These are phyloP conservation scores for Drosophila pegasa DNA, from an alignment of 2,888 invertebrate genomes.

Conservation along the genomic window DNA sequence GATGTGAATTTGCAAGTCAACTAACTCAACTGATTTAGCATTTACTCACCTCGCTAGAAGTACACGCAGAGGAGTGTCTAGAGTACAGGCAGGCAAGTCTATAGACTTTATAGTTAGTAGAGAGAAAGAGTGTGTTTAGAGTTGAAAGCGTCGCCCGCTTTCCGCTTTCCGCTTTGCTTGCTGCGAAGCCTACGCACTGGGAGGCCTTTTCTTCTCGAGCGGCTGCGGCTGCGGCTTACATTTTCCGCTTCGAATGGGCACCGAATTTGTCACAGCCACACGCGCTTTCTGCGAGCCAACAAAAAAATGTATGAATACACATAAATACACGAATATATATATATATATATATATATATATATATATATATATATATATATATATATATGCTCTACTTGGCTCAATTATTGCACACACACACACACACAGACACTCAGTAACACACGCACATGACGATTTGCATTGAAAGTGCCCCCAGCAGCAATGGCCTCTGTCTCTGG, in stretches of 20 bases:
- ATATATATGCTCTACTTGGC: constrained; percentile 19
- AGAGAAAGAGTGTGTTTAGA: constrained; percentile 37
- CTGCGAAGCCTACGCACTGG: constrained; percentile 37
- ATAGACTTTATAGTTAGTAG: constrained; percentile 23
- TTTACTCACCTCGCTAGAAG: constrained; percentile 49
- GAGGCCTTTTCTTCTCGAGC: constrained; percentile 23
- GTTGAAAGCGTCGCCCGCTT: constrained; percentile 36
- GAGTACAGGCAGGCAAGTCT: constrained; percentile 24
- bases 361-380: constrained; percentile 4
- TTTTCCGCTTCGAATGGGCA: constrained; percentile 38
- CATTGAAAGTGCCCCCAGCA: constrained; percentile 2
- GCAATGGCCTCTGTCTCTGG: neutral
- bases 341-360: constrained; percentile 12
- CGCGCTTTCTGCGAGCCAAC: constrained; percentile 38
- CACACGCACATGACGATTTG: constrained; percentile 4
- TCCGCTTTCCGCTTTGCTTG: constrained; percentile 22
- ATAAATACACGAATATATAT: constrained; percentile 4
- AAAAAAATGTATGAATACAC: constrained; percentile 12
- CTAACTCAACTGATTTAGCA: neutral
- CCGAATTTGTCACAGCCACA: constrained; percentile 47
- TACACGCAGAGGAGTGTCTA: constrained; percentile 37
- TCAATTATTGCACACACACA: constrained; percentile 27
- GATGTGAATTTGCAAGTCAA: constrained; percentile 51
- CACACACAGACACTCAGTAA: constrained; percentile 7
- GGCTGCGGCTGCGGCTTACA: constrained; percentile 46